phyloP scores from a whole-genome alignment of 2,797 vertebrate genomes.

The Hippoglossus hippoglossus region DNA sequence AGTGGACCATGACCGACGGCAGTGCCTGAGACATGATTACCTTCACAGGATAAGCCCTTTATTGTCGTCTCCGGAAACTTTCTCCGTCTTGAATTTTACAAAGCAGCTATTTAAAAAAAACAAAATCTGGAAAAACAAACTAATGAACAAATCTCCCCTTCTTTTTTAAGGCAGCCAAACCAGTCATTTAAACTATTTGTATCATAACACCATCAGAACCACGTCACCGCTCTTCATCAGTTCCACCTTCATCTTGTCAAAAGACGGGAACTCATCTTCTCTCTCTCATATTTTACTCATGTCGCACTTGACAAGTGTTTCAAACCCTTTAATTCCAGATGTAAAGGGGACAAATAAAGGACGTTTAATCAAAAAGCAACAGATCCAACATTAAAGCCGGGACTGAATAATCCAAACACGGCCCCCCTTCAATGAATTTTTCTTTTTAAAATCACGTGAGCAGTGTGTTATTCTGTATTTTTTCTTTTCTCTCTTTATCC shows the following conservation, averaged over 20 bases:
- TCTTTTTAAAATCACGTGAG: not conserved
- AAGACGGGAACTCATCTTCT: not conserved
- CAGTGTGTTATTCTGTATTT: slow-evolving; percentile 4
- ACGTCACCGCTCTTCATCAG: slow-evolving; percentile 27
- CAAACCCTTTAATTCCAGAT: slow-evolving; percentile 16
- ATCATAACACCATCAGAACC: slow-evolving; percentile 6
- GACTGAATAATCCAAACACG: not conserved
- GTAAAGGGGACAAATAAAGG: not conserved
- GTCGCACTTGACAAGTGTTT: slow-evolving; percentile 51
- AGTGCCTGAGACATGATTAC: slow-evolving; percentile 59
- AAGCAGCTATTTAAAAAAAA: not conserved
- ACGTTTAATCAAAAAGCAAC: not conserved
- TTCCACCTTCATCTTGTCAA: slow-evolving; percentile 43
- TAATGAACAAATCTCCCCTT: not conserved
- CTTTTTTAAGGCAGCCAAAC: not conserved
- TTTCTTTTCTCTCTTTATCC: slow-evolving; percentile 3
- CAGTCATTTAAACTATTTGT: not conserved
- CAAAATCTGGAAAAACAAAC: slow-evolving; percentile 2
- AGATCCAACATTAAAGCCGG: not conserved
- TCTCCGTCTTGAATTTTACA: slow-evolving; percentile 13
- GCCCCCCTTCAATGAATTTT: too few relatives aligned
- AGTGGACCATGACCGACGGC: slow-evolving; percentile 63
- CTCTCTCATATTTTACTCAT: slow-evolving; percentile 30
- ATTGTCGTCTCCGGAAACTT: slow-evolving; percentile 20
- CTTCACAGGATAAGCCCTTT: slow-evolving; percentile 23